Evolutionary conservation across 2,888 invertebrate genomes (phyloP).

Genomic region (Gryllus longicercus): DNA sequence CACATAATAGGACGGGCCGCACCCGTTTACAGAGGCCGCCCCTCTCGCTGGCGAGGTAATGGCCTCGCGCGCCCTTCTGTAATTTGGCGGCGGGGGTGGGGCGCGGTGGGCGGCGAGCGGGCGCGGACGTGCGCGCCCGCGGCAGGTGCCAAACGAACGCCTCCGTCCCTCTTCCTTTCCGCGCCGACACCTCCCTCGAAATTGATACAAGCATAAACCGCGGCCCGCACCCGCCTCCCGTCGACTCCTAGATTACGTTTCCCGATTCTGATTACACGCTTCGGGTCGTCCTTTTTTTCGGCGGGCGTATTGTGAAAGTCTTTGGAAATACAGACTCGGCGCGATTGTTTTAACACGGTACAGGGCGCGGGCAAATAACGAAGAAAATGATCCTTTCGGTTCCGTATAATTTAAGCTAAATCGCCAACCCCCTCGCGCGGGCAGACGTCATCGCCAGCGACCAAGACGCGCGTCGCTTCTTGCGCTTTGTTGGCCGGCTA

Average conservation of each 20-base stretch:
- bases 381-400: conserved; percentile 17
- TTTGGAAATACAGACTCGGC: background rate
- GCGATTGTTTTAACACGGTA: background rate
- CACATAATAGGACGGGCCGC: no score
- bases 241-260: conserved; percentile 10
- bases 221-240: background rate
- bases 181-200: background rate
- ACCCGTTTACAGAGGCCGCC: no score
- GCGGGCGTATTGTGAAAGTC: background rate
- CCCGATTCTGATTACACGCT: background rate
- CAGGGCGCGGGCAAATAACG: background rate
- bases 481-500: background rate
- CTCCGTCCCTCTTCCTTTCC: background rate
- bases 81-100: background rate
- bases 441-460: background rate
- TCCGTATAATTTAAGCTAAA: background rate
- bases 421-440: background rate
- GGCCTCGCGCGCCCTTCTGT: background rate
- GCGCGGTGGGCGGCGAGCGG: background rate
- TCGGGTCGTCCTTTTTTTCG: background rate
- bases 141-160: background rate
- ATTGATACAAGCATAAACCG: conserved; percentile 5
- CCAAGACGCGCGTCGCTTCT: background rate
- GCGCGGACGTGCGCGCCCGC: background rate
- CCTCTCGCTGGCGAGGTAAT: background rate